Evolutionary conservation across 2,113 vertebrate species (phyloP).

Genomic region (Neomonachus schauinslandi): DNA sequence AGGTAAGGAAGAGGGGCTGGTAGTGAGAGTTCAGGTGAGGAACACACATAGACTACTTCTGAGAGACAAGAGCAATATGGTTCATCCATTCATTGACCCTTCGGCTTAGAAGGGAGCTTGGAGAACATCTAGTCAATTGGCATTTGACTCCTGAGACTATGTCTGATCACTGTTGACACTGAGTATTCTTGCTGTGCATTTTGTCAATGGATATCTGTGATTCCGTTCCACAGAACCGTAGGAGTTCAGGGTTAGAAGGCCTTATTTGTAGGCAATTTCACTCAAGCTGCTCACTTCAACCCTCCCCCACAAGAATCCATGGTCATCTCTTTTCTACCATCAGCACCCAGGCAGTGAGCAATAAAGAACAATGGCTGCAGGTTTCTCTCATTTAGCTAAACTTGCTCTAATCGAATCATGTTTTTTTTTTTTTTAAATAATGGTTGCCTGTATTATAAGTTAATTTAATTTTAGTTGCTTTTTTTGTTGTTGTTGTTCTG

Average conservation of each 20-base stretch:
- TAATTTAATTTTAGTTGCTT: not conserved
- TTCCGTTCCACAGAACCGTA: not conserved
- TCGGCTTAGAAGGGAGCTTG: not conserved
- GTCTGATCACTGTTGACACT: not conserved
- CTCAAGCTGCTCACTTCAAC: not conserved
- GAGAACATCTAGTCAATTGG: not conserved
- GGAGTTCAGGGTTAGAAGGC: not conserved
- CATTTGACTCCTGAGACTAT: not conserved
- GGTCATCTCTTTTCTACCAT: not conserved
- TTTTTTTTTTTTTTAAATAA: not conserved
- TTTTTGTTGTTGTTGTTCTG: not conserved
- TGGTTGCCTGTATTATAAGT: not conserved
- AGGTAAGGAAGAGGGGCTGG: not conserved
- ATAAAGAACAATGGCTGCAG: not conserved
- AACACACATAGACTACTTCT: not conserved
- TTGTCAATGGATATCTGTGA: not conserved
- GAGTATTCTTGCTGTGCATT: not conserved
- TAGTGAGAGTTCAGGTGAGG: not conserved
- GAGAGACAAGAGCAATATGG: not conserved
- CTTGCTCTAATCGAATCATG: not conserved
- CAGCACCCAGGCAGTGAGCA: not conserved
- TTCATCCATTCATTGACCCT: not conserved
- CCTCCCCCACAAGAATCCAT: not conserved
- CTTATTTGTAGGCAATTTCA: not conserved
- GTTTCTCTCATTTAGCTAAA: slow-evolving; percentile 16